Conservation (phyloP, 2,888 invertebrate species). For the Laspeyria flexula region DNA sequence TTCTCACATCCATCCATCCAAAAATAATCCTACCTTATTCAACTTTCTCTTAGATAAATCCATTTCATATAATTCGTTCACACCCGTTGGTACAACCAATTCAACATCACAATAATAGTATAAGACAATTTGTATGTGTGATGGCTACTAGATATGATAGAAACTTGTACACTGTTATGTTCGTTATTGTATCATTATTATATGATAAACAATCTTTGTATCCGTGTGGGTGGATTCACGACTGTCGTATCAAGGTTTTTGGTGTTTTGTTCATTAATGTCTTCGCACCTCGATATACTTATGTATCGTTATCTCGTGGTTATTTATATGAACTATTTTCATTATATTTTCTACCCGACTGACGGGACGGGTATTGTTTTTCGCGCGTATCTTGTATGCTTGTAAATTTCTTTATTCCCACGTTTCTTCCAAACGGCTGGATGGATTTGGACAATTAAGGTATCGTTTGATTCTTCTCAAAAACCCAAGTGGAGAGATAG, state of each 20-base stretch:
- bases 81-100: neutral
- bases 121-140: neutral
- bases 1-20: neutral
- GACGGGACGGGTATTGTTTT: too few species aligned
- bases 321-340: too few species aligned
- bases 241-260: neutral
- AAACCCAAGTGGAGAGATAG: too few species aligned
- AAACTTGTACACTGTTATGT: slow-evolving; percentile 5
- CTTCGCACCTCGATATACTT: too few species aligned
- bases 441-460: too few species aligned
- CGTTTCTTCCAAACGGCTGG: too few species aligned
- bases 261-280: neutral
- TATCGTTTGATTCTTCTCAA: too few species aligned
- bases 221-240: slow-evolving; percentile 14
- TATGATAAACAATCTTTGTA: slow-evolving; percentile 30
- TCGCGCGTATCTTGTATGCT: too few species aligned
- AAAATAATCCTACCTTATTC: neutral
- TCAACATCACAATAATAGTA: neutral
- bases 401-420: too few species aligned
- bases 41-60: neutral
- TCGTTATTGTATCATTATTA: slow-evolving; percentile 18
- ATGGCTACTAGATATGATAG: slow-evolving; percentile 20
- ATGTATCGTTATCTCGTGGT: too few species aligned
- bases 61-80: neutral
- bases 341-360: too few species aligned